Evolutionary conservation across 2,888 invertebrate genomes (phyloP).

Genomic region (Ommatoiulus sabulosus): DNA sequence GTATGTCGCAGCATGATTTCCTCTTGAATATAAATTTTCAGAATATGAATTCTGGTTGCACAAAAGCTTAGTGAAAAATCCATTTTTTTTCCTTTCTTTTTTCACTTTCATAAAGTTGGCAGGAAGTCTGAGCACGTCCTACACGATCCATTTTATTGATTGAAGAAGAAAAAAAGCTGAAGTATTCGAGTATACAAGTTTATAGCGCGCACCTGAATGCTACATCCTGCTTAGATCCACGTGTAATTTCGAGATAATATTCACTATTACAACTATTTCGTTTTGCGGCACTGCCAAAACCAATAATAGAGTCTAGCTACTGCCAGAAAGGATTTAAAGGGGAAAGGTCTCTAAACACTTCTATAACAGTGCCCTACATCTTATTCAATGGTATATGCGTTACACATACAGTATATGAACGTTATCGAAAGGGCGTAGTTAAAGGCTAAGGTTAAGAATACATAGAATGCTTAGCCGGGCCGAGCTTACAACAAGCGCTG

Average conservation of each 20-base stretch:
- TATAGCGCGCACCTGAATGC: neutral
- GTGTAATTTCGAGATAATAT: conserved; percentile 36
- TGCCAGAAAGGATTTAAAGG: neutral
- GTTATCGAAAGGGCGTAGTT: too few species aligned
- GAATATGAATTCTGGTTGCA: neutral
- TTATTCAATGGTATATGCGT: neutral
- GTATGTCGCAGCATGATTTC: neutral
- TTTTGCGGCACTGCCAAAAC: neutral
- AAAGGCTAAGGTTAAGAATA: too few species aligned
- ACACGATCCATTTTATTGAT: neutral
- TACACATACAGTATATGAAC: too few species aligned
- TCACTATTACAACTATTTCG: neutral
- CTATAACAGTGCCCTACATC: neutral
- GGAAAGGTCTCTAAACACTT: neutral
- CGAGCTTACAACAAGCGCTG: too few species aligned
- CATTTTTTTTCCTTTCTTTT: neutral
- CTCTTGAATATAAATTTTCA: neutral
- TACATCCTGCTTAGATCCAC: neutral
- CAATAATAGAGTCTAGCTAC: neutral
- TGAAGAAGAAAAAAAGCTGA: neutral
- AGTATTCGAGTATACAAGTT: neutral
- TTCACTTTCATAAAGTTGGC: conserved; percentile 29
- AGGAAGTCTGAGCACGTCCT: neutral
- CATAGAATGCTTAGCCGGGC: too few species aligned
- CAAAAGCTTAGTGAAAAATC: neutral